A percentile compares a stretch with the other conserved stretches of the same genome.
phyloP scores from a whole-genome alignment of 1,140 invertebrate species.

The Drosophila nigromelanica region DNA sequence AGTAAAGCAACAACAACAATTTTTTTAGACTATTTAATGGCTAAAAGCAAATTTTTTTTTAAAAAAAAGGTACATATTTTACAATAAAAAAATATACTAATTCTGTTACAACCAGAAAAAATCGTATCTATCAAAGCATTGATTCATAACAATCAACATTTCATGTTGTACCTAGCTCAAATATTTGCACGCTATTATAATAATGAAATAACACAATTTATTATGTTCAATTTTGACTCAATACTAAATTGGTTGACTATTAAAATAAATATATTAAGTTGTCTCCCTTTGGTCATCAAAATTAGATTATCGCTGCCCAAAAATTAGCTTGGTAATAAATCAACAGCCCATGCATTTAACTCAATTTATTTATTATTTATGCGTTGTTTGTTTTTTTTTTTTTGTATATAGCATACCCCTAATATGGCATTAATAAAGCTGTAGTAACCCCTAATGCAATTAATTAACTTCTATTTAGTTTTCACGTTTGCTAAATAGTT shows the following conservation, averaged over 20 bases:
- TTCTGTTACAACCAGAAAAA: no score
- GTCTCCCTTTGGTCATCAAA: background rate
- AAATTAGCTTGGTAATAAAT: conserved; percentile 43
- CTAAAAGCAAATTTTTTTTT: no score
- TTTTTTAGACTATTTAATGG: no score
- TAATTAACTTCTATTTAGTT: conserved; percentile 59
- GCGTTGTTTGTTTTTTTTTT: background rate
- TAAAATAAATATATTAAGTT: background rate
- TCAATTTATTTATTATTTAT: conserved; percentile 38
- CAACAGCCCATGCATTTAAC: background rate
- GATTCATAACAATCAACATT: no score
- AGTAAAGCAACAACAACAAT: background rate
- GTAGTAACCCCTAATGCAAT: conserved; percentile 32
- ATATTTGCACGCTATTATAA: no score
- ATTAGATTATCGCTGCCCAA: background rate
- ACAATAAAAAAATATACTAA: no score
- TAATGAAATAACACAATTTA: background rate
- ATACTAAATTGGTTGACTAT: background rate
- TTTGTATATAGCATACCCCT: background rate
- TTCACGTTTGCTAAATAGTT: conserved; percentile 42
- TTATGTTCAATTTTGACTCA: background rate
- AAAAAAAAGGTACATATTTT: no score
- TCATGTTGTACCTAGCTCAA: no score
- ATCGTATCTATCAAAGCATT: no score
- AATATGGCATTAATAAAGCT: conserved; percentile 10